Percentiles rank a stretch among this genome's conserved stretches.
Conservation (phyloP, 2,888 invertebrate genomes). For the Smittia sp. region DNA sequence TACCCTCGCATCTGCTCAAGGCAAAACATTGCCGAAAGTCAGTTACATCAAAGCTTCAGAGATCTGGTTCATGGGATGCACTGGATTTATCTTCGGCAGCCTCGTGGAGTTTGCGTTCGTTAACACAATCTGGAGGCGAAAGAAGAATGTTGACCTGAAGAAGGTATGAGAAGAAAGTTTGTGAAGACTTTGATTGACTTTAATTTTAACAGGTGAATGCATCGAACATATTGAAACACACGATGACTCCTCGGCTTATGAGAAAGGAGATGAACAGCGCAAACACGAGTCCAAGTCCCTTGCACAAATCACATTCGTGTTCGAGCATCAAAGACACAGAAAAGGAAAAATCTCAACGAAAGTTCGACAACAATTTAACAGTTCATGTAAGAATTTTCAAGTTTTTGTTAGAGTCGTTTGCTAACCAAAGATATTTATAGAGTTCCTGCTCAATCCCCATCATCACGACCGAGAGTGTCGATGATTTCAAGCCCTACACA, state of each 20-base stretch:
- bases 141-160: constrained; percentile 55
- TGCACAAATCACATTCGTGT: constrained; percentile 70
- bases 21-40: constrained; percentile 81
- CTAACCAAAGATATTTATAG: constrained; percentile 37
- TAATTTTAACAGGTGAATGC: constrained; percentile 15
- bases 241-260: constrained; percentile 73
- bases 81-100: constrained; percentile 79
- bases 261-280: constrained; percentile 64
- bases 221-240: constrained; percentile 72
- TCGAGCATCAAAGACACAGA: constrained; percentile 59
- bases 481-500: constrained; percentile 56
- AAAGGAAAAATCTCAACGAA: constrained; percentile 52
- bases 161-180: constrained; percentile 45
- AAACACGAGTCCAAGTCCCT: constrained; percentile 53
- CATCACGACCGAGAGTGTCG: constrained; percentile 67
- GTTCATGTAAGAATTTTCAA: constrained; percentile 62
- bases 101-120: constrained; percentile 86
- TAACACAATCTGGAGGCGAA: constrained; percentile 82
- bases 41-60: constrained; percentile 88
- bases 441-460: constrained; percentile 57
- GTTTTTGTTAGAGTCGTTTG: not conserved
- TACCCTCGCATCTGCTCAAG: constrained; percentile 79
- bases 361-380: constrained; percentile 64
- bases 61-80: constrained; percentile 85
- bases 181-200: not conserved